Conservation (phyloP, 2,888 invertebrate genomes). For the Limenitis camilla region DNA sequence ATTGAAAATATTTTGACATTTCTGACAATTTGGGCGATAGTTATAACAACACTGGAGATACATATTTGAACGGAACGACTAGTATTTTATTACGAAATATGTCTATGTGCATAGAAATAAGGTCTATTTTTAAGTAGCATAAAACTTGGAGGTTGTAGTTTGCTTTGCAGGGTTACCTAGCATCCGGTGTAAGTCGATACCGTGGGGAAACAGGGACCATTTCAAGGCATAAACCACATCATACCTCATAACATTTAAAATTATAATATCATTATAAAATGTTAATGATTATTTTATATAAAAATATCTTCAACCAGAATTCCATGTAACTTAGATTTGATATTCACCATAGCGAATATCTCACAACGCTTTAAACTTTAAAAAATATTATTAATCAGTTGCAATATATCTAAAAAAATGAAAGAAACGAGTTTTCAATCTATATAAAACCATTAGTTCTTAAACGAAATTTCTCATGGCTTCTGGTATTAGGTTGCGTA, state of each 20-base stretch:
- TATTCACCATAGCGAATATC: slow-evolving; percentile 1
- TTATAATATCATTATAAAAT: slow-evolving; percentile 8
- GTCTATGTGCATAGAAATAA: slow-evolving; percentile 17
- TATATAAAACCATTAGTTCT: background rate
- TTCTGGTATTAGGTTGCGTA: slow-evolving; percentile 1
- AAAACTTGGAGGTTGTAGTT: slow-evolving; percentile 34
- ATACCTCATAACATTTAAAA: slow-evolving; percentile 15
- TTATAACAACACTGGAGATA: slow-evolving; percentile 26
- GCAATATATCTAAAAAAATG: background rate
- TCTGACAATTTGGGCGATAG: slow-evolving; percentile 15
- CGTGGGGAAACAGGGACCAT: slow-evolving; percentile 60
- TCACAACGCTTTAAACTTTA: background rate
- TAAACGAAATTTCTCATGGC: background rate
- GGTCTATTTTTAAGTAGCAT: slow-evolving; percentile 16
- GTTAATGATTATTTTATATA: background rate
- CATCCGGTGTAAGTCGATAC: slow-evolving; percentile 67
- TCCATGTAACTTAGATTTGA: background rate
- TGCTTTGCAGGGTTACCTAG: slow-evolving; percentile 51
- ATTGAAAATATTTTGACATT: slow-evolving; percentile 22
- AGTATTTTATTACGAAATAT: slow-evolving; percentile 14
- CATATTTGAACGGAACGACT: slow-evolving; percentile 22
- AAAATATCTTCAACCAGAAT: slow-evolving; percentile 1
- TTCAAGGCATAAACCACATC: slow-evolving; percentile 40
- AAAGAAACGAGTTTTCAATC: slow-evolving; percentile 1
- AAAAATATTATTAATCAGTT: background rate